These are phyloP conservation scores for Enteromius anoplus DNA, from an alignment of 2,797 vertebrate genomes.

Conservation along the genomic window DNA sequence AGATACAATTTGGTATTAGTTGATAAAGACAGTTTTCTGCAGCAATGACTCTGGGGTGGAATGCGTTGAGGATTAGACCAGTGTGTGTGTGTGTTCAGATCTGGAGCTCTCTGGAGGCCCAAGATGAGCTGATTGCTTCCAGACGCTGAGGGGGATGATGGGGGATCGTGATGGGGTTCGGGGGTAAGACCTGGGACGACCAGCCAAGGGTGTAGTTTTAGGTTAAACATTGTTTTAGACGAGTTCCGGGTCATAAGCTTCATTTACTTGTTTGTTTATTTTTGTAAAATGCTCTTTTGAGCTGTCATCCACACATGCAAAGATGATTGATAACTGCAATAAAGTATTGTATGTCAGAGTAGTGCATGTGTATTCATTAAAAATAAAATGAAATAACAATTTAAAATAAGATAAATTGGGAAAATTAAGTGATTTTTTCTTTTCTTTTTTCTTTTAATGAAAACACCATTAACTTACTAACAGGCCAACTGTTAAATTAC, in stretches of 20 bases:
- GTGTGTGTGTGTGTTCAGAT: conserved; percentile 69
- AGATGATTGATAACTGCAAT: background rate
- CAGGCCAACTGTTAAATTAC: too few relatives aligned
- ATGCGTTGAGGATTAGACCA: background rate
- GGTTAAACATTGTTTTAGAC: too few relatives aligned
- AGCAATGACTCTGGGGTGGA: too few relatives aligned
- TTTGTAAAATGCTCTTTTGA: background rate
- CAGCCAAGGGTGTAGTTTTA: background rate
- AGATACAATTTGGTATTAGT: background rate
- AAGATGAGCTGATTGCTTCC: conserved; percentile 77
- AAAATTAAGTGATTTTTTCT: too few relatives aligned
- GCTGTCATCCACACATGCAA: background rate
- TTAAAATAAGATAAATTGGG: too few relatives aligned
- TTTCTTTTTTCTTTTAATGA: too few relatives aligned
- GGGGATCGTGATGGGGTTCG: conserved; percentile 43
- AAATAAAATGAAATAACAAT: background rate
- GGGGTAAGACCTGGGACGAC: background rate
- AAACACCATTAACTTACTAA: too few relatives aligned
- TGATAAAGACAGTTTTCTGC: background rate
- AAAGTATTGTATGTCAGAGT: too few relatives aligned
- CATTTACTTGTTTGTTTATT: background rate
- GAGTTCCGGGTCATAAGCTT: background rate
- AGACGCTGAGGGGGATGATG: conserved; percentile 65
- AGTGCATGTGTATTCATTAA: too few relatives aligned
- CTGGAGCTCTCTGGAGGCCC: conserved; percentile 76